Evolutionary conservation across 2,797 vertebrate genomes (phyloP).

Genomic region (Darevskia mixta): DNA sequence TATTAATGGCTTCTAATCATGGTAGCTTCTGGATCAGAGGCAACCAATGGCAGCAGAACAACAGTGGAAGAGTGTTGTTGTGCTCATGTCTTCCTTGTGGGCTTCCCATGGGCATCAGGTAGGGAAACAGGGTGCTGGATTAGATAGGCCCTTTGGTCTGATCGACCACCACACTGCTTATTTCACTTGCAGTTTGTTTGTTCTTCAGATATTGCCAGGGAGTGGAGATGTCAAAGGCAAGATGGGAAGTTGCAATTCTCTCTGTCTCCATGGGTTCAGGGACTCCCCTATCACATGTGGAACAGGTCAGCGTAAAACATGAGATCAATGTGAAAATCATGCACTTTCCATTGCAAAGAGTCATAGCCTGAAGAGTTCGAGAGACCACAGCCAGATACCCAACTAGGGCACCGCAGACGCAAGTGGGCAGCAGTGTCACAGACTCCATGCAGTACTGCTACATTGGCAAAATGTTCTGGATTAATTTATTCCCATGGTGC

Average conservation of each 20-base stretch:
- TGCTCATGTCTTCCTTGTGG: not conserved
- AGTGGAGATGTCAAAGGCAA: not conserved
- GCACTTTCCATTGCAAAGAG: not conserved
- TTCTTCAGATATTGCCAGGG: not conserved
- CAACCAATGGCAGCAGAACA: not conserved
- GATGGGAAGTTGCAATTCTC: not conserved
- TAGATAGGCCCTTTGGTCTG: not conserved
- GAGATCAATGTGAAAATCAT: not conserved
- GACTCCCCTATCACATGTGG: not conserved
- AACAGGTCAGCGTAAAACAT: not conserved
- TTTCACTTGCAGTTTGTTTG: not conserved
- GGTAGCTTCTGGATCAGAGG: too few species aligned
- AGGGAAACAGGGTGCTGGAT: not conserved
- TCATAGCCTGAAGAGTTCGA: too few species aligned
- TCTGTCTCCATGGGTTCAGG: not conserved
- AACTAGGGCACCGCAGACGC: not conserved
- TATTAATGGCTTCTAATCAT: not conserved
- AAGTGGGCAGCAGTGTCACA: not conserved
- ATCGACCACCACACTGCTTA: not conserved
- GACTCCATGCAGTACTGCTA: not conserved
- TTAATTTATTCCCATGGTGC: not conserved
- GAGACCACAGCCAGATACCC: not conserved
- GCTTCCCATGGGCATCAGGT: not conserved
- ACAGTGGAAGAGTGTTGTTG: not conserved
- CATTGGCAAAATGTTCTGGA: not conserved